Conservation (phyloP, 2,797 vertebrate species). For the Hapalemur alaotrensis region DNA sequence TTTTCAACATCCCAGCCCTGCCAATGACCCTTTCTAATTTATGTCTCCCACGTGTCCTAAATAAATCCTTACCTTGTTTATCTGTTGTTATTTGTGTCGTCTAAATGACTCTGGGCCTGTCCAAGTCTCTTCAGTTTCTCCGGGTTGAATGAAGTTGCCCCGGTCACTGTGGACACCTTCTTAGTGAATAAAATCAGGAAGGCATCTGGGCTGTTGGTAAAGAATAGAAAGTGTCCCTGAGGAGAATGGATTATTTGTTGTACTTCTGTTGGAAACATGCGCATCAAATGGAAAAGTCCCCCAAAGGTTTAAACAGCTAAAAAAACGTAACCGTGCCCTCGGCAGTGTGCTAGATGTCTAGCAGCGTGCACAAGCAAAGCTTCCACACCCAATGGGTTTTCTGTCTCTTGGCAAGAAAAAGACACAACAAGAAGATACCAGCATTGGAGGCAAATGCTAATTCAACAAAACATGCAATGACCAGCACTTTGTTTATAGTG, state of each 20-base stretch:
- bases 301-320: background rate
- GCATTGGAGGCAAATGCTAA: background rate
- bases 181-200: background rate
- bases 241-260: background rate
- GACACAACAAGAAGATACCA: background rate
- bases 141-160: background rate
- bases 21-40: background rate
- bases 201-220: background rate
- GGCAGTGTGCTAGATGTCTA: background rate
- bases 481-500: background rate
- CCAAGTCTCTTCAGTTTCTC: background rate
- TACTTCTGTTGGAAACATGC: background rate
- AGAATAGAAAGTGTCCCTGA: background rate
- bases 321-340: accelerated
- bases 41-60: background rate
- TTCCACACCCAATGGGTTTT: background rate
- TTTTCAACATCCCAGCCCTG: background rate
- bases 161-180: too few relatives aligned
- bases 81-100: background rate
- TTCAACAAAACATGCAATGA: background rate
- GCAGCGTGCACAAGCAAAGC: background rate
- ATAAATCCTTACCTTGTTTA: background rate
- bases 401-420: background rate
- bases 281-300: background rate
- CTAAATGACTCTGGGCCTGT: background rate